phyloP scores from a whole-genome alignment of 2,113 vertebrate species.

The Monarcha castaneiventris region DNA sequence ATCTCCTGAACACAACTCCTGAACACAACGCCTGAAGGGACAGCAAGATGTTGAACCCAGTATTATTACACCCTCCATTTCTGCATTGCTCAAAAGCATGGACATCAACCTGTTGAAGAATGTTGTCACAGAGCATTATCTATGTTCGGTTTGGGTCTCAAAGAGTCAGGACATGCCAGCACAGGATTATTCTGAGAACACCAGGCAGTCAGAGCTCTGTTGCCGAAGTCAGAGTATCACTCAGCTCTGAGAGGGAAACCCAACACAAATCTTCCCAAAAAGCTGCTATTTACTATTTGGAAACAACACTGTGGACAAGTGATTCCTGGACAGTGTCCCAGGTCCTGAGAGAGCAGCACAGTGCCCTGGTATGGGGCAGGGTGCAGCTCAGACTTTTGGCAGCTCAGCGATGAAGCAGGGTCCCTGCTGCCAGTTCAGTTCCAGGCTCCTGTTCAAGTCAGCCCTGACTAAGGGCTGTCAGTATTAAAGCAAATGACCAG shows the following conservation, averaged over 20 bases:
- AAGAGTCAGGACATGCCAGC: background rate
- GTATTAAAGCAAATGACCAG: background rate
- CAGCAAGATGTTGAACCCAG: background rate
- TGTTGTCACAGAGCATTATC: accelerated
- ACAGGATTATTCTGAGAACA: background rate
- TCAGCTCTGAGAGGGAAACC: background rate
- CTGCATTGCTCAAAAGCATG: background rate
- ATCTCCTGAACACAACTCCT: background rate
- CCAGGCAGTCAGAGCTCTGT: background rate
- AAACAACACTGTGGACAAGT: background rate
- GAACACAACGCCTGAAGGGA: accelerated
- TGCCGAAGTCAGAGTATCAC: background rate
- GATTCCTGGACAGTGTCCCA: background rate
- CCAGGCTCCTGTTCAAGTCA: background rate
- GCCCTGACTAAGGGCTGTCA: background rate
- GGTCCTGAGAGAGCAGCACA: background rate
- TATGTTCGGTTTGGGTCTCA: background rate
- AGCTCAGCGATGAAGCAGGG: background rate
- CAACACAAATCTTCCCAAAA: conserved; percentile 28
- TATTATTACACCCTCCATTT: background rate
- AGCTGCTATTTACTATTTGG: conserved; percentile 4
- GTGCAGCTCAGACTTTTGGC: conserved; percentile 6
- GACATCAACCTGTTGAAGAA: background rate
- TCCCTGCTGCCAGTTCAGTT: background rate
- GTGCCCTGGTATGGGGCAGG: background rate